Percentiles rank a stretch among this genome's conserved stretches.
phyloP scores from a whole-genome alignment of 2,888 invertebrate species.

The Ormyrus pomaceus region DNA sequence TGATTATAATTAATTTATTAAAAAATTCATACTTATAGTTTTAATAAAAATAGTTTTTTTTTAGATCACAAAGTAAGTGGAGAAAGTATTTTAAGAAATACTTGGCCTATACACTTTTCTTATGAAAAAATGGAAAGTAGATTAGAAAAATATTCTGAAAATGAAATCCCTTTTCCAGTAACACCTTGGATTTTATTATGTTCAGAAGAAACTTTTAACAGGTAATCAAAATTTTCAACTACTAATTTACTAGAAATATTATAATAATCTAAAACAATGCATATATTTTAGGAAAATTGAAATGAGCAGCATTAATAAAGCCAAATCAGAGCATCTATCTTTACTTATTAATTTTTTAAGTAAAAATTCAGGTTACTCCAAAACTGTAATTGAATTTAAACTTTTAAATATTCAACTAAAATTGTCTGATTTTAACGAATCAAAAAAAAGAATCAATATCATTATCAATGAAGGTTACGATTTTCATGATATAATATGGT shows the following conservation, averaged over 20 bases:
- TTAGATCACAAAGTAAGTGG: conserved; percentile 26
- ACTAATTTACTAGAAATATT: not conserved
- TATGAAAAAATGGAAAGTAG: not conserved
- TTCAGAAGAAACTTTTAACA: not conserved
- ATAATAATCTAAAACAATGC: not conserved
- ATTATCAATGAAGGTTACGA: conserved; percentile 35
- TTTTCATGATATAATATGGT: conserved; percentile 43
- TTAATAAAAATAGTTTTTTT: not conserved
- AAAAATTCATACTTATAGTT: not conserved
- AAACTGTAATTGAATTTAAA: conserved; percentile 1
- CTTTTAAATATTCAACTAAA: not conserved
- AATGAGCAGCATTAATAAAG: not conserved
- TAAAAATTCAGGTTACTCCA: conserved; percentile 11
- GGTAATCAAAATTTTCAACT: conserved; percentile 8
- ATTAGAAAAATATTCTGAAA: conserved; percentile 3
- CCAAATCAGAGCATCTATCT: not conserved
- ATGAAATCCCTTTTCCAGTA: not conserved
- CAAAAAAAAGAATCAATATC: not conserved
- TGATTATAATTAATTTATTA: not conserved
- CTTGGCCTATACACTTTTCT: conserved; percentile 12
- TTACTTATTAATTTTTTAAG: conserved; percentile 15
- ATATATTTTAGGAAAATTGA: conserved; percentile 17
- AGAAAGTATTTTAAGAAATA: not conserved
- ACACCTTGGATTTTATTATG: conserved; percentile 12
- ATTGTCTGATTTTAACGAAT: not conserved